Evolutionary conservation across 2,113 vertebrate species (phyloP), one percentile per base, ranked within the genome.

Genomic region (Crotalus viridis): DNA sequence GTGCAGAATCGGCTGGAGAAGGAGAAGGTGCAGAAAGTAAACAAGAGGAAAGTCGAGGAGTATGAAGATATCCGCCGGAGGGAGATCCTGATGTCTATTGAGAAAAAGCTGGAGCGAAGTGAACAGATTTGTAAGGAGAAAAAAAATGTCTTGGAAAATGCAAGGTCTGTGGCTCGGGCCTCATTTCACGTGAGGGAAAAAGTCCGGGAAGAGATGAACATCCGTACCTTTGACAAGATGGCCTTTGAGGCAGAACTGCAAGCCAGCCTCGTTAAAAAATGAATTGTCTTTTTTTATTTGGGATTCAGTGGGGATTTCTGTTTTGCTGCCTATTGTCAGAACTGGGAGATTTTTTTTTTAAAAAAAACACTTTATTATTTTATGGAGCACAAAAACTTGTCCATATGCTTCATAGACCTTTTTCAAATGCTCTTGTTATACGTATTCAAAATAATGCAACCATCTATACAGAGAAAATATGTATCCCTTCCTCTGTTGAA

Each of bases 171-270:
- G 0, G 99, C 99, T 22, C 98, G 98, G 0, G 99, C 99, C 0
- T 99, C 99, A 6, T 99, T 99, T 95, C 99, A 99, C 0, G 98
- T 99, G 33, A 97, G 99, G 0, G 99, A 99, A 94, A 98, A 97
- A 92, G 99, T 99, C 24, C 98, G 99, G 0, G 98, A 99, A 94
- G 99, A 99, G 96, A 99, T 98, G 0, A 99, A 99, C 96, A 96
- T 93, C 90, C 99, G 99, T 52, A 99, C 99, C 1, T 99, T 99
- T 92, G 99, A 99, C 94, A 99, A 99, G 93, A 99, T 99, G 99
- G 99, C 98, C 39, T 98, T 99, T 2, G 99, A 99, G 94, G 99
- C 99, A 85, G 98, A 99, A 94, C 97, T 99, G 46, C 98, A 99
- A 59, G 98, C 99, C 95, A 98, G 97, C 91, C 97, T 99, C 92